A percentile compares a stretch with the other conserved stretches of the same genome.
phyloP scores from a whole-genome alignment of 1,140 invertebrate species.

The Onthophagus taurus region DNA sequence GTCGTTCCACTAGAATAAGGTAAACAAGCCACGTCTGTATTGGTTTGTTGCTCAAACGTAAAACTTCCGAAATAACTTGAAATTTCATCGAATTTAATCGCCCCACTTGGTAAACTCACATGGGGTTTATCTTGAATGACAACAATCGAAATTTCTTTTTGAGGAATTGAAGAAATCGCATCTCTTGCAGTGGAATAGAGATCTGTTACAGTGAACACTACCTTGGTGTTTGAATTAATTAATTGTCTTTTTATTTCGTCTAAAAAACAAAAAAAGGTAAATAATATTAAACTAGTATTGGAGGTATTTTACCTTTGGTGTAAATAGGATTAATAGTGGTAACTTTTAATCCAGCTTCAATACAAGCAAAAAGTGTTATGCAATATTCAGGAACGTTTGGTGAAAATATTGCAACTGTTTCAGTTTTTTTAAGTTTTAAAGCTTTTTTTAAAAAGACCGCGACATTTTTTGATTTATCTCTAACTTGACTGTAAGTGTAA shows the following conservation, averaged over 20 bases:
- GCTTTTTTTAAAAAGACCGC: slow-evolving; percentile 54
- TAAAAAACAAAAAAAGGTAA: not conserved
- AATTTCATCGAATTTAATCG: slow-evolving; percentile 15
- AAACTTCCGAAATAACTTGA: too few species aligned
- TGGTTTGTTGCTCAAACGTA: not conserved
- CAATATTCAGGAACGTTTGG: slow-evolving; percentile 68
- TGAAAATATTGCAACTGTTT: slow-evolving; percentile 58
- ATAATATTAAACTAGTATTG: too few species aligned
- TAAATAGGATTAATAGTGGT: slow-evolving; percentile 74
- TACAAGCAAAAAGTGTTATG: slow-evolving; percentile 52
- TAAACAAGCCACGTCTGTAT: slow-evolving; percentile 42
- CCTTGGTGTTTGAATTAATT: slow-evolving; percentile 41
- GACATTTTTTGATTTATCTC: slow-evolving; percentile 51
- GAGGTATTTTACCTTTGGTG: slow-evolving; percentile 50
- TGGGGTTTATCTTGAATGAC: slow-evolving; percentile 16
- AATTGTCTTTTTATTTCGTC: slow-evolving; percentile 8
- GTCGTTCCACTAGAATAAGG: slow-evolving; percentile 75
- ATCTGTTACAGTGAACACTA: slow-evolving; percentile 51
- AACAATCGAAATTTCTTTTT: slow-evolving; percentile 15
- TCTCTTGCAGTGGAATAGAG: slow-evolving; percentile 39
- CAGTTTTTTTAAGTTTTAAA: slow-evolving; percentile 56
- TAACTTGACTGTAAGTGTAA: slow-evolving; percentile 57
- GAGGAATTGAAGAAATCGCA: slow-evolving; percentile 31
- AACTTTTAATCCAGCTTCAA: slow-evolving; percentile 57
- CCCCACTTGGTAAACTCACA: slow-evolving; percentile 3